Evolutionary conservation across 2,888 invertebrate species (phyloP), one percentile per base, ranked within the genome.

Genomic region (Zootermopsis nevadensis): DNA sequence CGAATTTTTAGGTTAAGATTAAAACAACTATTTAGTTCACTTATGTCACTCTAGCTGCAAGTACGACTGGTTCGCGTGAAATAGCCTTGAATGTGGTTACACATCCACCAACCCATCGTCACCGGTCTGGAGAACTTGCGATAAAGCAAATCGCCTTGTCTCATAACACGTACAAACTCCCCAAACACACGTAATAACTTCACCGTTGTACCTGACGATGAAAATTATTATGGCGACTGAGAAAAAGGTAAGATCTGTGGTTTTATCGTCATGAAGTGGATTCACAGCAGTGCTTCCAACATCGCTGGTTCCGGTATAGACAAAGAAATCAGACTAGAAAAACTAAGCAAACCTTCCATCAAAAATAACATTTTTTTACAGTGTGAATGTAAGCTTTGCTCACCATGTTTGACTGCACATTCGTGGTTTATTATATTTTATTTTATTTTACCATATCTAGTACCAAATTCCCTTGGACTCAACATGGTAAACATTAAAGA

Each of bases 161-260:
- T 27, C 60, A 0, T n/a, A 12, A n/a, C 27, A 60, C 60, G 60
- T 27, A 60, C 27, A 60, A n/a, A 27, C 12, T n/a, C 48, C 48
- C 19, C 60, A 60, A 15, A 60, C 60, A n/a, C n/a, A 60, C 48
- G 6, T 27, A 60, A 60, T 60, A 60, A 60, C 12, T 60, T 60
- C 60, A 60, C 60, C 15, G 60, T 27, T 60, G 27, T 60, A 27
- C 12, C 60, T 27, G 8, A 27, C 0, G 60, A 60, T 60, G 1
- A 60, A 27, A 24, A 60, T 60, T 1, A 60, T 27, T 4, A 27
- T 27, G 24, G n/a, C n/a, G 7, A 60, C 6, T 6, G 8, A 60
- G 27, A 60, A 60, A 60, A 60, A 60, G n/a, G 31, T 33, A 31
- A 69, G 69, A 22, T 69, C 33, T 69, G 69, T 69, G 69, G 69